phyloP scores from a whole-genome alignment of 2,888 invertebrate genomes.

The Smittia aterrima region DNA sequence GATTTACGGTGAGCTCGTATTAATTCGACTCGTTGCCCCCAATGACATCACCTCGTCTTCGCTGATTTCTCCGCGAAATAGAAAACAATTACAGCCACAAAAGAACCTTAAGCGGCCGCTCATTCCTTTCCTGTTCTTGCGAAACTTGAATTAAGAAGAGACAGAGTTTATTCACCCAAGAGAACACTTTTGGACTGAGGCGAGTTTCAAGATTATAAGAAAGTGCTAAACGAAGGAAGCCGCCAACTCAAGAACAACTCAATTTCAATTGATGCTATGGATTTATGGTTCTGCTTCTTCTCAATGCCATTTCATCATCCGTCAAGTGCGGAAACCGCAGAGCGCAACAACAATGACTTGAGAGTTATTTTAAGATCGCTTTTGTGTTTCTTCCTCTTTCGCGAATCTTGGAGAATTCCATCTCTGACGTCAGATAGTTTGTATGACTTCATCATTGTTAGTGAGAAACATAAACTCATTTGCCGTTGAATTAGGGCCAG shows the following conservation, averaged over 20 bases:
- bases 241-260: background rate
- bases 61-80: background rate
- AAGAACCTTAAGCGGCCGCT: background rate
- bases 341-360: background rate
- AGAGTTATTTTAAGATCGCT: background rate
- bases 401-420: background rate
- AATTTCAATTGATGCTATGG: conserved; percentile 27
- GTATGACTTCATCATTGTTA: background rate
- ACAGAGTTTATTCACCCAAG: background rate
- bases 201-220: background rate
- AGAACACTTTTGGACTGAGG: background rate
- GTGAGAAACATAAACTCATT: background rate
- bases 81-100: background rate
- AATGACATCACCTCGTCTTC: conserved; percentile 17
- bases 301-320: conserved; percentile 37
- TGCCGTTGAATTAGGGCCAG: background rate
- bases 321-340: conserved; percentile 16
- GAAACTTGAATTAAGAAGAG: background rate
- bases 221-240: too few relatives aligned
- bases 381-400: background rate
- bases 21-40: background rate
- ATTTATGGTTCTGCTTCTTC: conserved; percentile 30
- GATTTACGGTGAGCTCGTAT: background rate
- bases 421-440: background rate
- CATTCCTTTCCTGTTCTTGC: background rate